Evolutionary conservation across 2,797 vertebrate species (phyloP).

Genomic region (Orientallactaga sibirica): DNA sequence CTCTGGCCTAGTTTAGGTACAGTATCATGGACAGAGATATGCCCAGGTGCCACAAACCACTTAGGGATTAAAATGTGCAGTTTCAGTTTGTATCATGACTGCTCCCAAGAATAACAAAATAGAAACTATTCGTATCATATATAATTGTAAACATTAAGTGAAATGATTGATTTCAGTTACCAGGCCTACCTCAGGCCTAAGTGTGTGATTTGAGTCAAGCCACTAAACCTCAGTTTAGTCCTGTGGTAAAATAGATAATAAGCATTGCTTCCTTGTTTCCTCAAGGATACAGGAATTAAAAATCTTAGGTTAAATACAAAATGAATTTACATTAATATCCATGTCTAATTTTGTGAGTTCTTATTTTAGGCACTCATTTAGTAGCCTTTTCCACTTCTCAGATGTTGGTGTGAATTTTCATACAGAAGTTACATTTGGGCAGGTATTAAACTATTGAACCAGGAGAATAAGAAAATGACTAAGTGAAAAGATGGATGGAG

Average conservation of each 20-base stretch:
- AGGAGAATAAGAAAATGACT: constrained; percentile 15
- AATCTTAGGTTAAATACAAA: constrained; percentile 21
- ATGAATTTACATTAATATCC: constrained; percentile 52
- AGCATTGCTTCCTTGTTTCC: neutral
- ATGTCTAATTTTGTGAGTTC: constrained; percentile 57
- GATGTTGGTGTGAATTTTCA: neutral
- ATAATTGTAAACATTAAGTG: neutral
- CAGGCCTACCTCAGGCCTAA: constrained; percentile 49
- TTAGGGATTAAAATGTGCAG: constrained; percentile 45
- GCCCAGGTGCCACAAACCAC: neutral
- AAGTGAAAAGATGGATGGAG: neutral
- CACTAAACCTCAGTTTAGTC: constrained; percentile 50
- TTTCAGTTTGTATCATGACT: constrained; percentile 64
- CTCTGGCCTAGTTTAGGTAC: constrained; percentile 5
- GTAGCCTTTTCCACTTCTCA: constrained; percentile 14
- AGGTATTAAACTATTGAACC: constrained; percentile 22
- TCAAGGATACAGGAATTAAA: neutral
- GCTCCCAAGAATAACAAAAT: constrained; percentile 47
- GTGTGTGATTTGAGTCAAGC: neutral
- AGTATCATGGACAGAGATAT: constrained; percentile 25
- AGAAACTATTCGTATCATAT: constrained; percentile 43
- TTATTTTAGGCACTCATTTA: neutral
- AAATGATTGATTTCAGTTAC: constrained; percentile 57
- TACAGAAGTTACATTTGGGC: neutral
- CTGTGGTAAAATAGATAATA: constrained; percentile 16